phyloP scores from a whole-genome alignment of 2,888 invertebrate genomes.

The Drosophila tripunctata region DNA sequence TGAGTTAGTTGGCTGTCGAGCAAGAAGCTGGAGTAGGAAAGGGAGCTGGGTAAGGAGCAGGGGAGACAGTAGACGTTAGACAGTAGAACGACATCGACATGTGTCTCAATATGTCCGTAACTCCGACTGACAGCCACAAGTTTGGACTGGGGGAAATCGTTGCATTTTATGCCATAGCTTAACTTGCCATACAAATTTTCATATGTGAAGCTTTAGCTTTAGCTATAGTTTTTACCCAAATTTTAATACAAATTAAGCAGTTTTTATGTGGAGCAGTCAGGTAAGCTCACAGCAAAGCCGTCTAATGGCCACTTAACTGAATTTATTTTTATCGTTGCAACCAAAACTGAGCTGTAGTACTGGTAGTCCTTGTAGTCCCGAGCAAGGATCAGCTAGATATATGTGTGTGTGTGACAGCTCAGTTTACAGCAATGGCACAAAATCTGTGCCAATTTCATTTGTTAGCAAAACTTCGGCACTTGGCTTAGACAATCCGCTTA shows the following conservation, averaged over 20 bases:
- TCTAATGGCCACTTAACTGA: slow-evolving; percentile 74
- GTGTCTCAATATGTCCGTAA: slow-evolving; percentile 59
- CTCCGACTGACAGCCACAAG: slow-evolving; percentile 57
- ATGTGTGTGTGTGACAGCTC: slow-evolving; percentile 36
- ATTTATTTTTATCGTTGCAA: slow-evolving; percentile 65
- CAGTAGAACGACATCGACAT: slow-evolving; percentile 60
- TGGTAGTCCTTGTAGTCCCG: slow-evolving; percentile 1
- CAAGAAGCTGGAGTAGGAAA: background rate
- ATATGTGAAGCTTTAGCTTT: slow-evolving; percentile 31
- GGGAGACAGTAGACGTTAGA: background rate
- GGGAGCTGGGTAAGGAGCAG: background rate
- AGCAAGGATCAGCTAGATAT: slow-evolving; percentile 48
- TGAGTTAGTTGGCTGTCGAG: slow-evolving; percentile 55
- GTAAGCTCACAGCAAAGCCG: slow-evolving; percentile 55
- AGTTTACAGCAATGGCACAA: slow-evolving; percentile 25
- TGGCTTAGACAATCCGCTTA: slow-evolving; percentile 66
- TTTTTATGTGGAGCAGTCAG: slow-evolving; percentile 54
- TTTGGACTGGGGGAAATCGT: slow-evolving; percentile 33
- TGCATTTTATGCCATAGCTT: slow-evolving; percentile 69
- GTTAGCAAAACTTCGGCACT: slow-evolving; percentile 47
- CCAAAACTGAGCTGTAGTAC: slow-evolving; percentile 1
- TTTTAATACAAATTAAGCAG: slow-evolving; percentile 66
- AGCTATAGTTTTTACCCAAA: too few species aligned
- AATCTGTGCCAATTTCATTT: slow-evolving; percentile 72
- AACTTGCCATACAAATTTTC: slow-evolving; percentile 67